phyloP scores from a whole-genome alignment of 2,113 vertebrate species.

The Marcusenius ussheri region DNA sequence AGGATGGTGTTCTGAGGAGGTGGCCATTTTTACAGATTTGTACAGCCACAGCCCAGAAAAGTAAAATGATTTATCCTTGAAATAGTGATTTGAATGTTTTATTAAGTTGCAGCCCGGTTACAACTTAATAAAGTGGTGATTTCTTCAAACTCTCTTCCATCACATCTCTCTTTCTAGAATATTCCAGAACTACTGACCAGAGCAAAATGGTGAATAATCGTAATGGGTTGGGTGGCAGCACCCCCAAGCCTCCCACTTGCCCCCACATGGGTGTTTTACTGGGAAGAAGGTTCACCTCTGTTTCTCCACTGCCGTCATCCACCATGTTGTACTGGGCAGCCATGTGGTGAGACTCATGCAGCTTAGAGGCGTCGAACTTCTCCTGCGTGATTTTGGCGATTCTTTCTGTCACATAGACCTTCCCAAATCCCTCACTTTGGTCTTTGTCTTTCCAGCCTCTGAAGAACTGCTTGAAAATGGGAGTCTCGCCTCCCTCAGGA shows the following conservation, averaged over 20 bases:
- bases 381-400: slow-evolving; percentile 75
- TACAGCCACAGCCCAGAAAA: not conserved
- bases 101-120: not conserved
- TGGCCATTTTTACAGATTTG: not conserved
- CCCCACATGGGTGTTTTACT: not conserved
- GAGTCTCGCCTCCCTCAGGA: slow-evolving; percentile 81
- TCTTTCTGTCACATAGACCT: slow-evolving; percentile 73
- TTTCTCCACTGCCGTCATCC: slow-evolving; percentile 74
- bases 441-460: slow-evolving; percentile 74
- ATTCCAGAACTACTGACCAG: not conserved
- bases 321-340: slow-evolving; percentile 86
- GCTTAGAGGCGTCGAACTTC: slow-evolving; percentile 77
- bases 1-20: not conserved
- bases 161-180: not conserved
- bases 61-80: not conserved
- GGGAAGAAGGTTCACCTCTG: slow-evolving; percentile 59
- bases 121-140: not conserved
- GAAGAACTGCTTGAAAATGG: slow-evolving; percentile 90
- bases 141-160: not conserved
- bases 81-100: not conserved
- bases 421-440: slow-evolving; percentile 76
- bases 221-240: not conserved
- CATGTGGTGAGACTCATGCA: slow-evolving; percentile 76
- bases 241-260: not conserved
- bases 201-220: not conserved